Conservation (phyloP, 1,140 invertebrate genomes). For the Caenorhabditis inopinata region DNA sequence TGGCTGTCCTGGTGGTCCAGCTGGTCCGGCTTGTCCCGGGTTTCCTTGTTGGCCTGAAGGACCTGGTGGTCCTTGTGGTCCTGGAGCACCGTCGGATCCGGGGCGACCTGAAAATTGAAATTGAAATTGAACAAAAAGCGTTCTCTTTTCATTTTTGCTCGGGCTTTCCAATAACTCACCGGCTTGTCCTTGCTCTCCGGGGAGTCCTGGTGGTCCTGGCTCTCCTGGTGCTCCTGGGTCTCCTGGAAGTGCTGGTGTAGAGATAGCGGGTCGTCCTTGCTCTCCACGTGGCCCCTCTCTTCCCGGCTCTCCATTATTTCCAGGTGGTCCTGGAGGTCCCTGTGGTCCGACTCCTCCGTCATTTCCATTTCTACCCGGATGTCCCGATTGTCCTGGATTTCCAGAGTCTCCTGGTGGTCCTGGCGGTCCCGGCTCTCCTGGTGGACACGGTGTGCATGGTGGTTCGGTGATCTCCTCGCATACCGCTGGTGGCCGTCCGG, state of each 20-base stretch:
- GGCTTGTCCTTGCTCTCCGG: slow-evolving; percentile 56
- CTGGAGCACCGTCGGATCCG: slow-evolving; percentile 48
- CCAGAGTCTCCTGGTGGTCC: slow-evolving; percentile 56
- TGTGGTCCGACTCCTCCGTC: slow-evolving; percentile 59
- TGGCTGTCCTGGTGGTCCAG: slow-evolving; percentile 53
- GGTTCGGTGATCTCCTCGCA: slow-evolving; percentile 65
- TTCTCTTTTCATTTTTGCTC: too few species aligned
- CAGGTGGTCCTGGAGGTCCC: slow-evolving; percentile 56
- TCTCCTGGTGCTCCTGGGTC: slow-evolving; percentile 64
- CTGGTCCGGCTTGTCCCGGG: slow-evolving; percentile 51
- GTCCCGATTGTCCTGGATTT: slow-evolving; percentile 54
- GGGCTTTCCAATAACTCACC: background rate
- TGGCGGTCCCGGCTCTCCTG: slow-evolving; percentile 55
- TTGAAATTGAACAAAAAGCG: too few species aligned
- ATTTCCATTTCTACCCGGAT: slow-evolving; percentile 50
- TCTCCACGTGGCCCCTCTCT: slow-evolving; percentile 62
- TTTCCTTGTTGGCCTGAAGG: slow-evolving; percentile 44
- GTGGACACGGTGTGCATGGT: slow-evolving; percentile 63
- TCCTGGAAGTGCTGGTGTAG: slow-evolving; percentile 63
- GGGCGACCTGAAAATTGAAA: slow-evolving; percentile 35
- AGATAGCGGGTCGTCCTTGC: slow-evolving; percentile 64
- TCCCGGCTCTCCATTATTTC: slow-evolving; percentile 53
- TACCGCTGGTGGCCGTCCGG: slow-evolving; percentile 64
- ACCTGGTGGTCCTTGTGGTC: slow-evolving; percentile 55
- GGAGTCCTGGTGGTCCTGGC: slow-evolving; percentile 51